Base-by-base conservation (phyloP, 2,797 vertebrate genomes). In the Micromesistius poutassou region DNA sequence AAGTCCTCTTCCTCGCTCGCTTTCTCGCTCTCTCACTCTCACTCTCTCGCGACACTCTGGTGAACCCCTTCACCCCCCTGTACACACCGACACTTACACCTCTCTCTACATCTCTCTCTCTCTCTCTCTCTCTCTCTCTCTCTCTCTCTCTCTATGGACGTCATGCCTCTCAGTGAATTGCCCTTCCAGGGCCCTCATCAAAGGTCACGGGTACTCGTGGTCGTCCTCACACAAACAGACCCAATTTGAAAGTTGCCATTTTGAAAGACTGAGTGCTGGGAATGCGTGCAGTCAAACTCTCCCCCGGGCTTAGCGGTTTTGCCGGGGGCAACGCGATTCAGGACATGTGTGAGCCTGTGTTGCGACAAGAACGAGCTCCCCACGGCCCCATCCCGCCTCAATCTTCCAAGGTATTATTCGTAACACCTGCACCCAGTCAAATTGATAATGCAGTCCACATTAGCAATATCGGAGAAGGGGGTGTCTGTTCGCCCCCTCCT, bases 1-100 rank as follows among this genome's bases (percentile, higher is more conserved):
- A 83, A 62, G 30, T 76, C 81, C 76, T 85, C 84, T 88, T 73
- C 35, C 76, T 55, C 66, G 28, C 19, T 30, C 22, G 0, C 55
- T 25, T 6, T 62, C 50, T 62, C 50, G n/a, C 50, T 62, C 50
- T 62, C 55, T 25, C 50, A 8, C 55, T 62, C 55, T 62, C 46
- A 6, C 46, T 50, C 46, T 50, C 46, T n/a, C 46, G 13, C 12
- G 12, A 19, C 46, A 4, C 46, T 50, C 46, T 50, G 13, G 33
- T 33, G 2, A 33, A 33, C 33, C 33, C 33, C 33, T 33, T 33
- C 33, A 33, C 33, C n/a, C n/a, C n/a, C n/a, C n/a, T n/a, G n/a
- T n/a, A 33, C 33, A 33, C 33, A 33, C 33, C 33, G 5, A 33
- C 33, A 2, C 2, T 33, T 33, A 33, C 2, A 33, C 33, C 33